Base-by-base conservation (phyloP, 1,140 invertebrate species). In the Caenorhabditis latens region DNA sequence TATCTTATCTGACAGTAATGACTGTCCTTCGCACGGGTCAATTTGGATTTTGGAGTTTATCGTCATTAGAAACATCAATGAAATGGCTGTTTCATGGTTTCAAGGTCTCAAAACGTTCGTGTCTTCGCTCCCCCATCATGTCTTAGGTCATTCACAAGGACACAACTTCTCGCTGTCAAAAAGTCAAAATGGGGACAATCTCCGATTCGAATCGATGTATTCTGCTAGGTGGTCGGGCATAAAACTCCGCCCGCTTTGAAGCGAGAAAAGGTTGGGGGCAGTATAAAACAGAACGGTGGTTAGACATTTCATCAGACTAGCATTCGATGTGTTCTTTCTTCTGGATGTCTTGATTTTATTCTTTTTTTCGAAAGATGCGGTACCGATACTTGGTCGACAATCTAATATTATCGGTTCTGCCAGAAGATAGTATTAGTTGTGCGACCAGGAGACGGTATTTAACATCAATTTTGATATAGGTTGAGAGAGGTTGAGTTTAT, bases 141-240 rank as follows among this genome's bases (percentile, higher is more conserved):
- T 71, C n/a, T 79, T n/a, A 24, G 46, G 46, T 79, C 46, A 79
- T n/a, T 79, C 46, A 79, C 71, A 79, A 79, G 71, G 71, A 79
- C 71, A 53, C 21, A 71, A 46, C 65, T 71, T 71, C 40, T 71
- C 9, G 46, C 24, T 65, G 21, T 65, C 63, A 13, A 46, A 79
- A 79, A 53, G 71, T 79, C 71, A 79, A 21, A 79, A 79, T 43
- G 8, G 46, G 46, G 46, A 50, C 71, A 79, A 79, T 79, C 46
- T 79, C 6, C 71, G 19, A 53, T 50, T 79, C 11, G 14, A 53
- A 79, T 79, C 71, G 61, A 7, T 2, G n/a, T 50, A 11, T 24
- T 50, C 71, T 50, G 32, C 71, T 13, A 19, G 46, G 71, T 46
- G 43, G 46, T 79, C 46, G 13, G 9, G 0, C 7, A 53, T 79